phyloP scores from a whole-genome alignment of 2,797 vertebrate species.

The Urocyon cinereoargenteus region DNA sequence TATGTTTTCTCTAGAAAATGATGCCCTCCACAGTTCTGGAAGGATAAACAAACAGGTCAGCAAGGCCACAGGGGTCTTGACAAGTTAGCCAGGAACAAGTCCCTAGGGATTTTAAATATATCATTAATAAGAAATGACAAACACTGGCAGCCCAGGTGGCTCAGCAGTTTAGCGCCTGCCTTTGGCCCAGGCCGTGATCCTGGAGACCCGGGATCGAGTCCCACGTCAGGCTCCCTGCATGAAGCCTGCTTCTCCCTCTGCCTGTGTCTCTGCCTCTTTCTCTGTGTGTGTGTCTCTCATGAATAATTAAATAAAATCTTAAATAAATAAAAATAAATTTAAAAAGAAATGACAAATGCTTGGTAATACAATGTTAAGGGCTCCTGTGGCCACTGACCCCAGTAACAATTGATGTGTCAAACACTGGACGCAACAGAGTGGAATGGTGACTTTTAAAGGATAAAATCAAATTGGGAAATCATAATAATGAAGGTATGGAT shows the following conservation, averaged over 20 bases:
- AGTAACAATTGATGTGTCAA: neutral
- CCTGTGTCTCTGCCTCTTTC: no score
- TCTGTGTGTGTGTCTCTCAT: no score
- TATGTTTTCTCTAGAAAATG: conserved; percentile 65
- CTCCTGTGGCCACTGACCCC: neutral
- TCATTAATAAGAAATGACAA: conserved; percentile 66
- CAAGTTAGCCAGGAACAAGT: conserved; percentile 40
- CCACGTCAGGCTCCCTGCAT: no score
- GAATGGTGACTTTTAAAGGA: conserved; percentile 48
- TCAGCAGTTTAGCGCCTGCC: no score
- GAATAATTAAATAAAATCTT: no score
- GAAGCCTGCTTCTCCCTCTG: no score
- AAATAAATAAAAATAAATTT: neutral
- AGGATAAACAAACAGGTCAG: conserved; percentile 9
- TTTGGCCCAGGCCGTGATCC: no score
- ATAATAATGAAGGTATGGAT: neutral
- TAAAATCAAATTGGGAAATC: conserved; percentile 32
- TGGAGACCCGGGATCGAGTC: no score
- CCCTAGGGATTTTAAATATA: conserved; percentile 19
- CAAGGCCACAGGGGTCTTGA: conserved; percentile 39
- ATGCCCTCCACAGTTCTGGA: conserved; percentile 19
- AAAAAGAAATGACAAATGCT: conserved; percentile 65
- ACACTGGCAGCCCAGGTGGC: neutral
- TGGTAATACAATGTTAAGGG: conserved; percentile 58
- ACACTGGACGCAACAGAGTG: neutral